phyloP scores from a whole-genome alignment of 2,113 vertebrate species.

The Phylloscopus whistleri region DNA sequence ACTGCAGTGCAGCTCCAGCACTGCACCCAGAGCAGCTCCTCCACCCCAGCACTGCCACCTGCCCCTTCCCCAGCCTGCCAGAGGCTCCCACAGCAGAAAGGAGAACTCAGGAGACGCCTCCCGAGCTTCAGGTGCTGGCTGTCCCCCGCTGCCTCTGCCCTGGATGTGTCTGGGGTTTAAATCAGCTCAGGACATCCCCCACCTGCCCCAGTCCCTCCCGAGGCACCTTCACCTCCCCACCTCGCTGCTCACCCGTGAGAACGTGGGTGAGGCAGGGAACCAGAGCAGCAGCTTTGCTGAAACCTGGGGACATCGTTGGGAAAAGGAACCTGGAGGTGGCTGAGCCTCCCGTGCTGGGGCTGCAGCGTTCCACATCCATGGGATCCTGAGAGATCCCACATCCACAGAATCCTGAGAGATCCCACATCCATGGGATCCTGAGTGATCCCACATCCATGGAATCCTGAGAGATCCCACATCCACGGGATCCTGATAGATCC shows the following conservation, averaged over 20 bases:
- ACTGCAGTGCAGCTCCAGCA: neutral
- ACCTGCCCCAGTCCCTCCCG: neutral
- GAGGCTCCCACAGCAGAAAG: neutral
- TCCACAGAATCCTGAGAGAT: too few relatives aligned
- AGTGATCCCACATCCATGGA: too few relatives aligned
- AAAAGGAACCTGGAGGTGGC: neutral
- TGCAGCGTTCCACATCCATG: fast-evolving
- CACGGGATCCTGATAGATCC: too few relatives aligned
- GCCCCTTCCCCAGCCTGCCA: neutral
- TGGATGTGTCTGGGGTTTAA: neutral
- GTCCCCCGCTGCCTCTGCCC: fast-evolving
- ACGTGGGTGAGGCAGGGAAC: neutral
- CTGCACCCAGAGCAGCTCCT: neutral
- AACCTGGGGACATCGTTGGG: neutral
- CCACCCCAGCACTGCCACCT: neutral
- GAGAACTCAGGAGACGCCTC: neutral
- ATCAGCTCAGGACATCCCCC: neutral
- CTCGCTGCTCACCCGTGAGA: fast-evolving
- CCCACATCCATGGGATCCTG: too few relatives aligned
- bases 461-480: too few relatives aligned
- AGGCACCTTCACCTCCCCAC: fast-evolving
- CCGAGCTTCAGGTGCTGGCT: neutral
- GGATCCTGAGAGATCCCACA: neutral
- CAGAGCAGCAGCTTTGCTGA: neutral
- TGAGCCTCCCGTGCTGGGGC: neutral